Evolutionary conservation across 2,888 invertebrate species (phyloP).

Genomic region (Rhaphigaster nebulosa): DNA sequence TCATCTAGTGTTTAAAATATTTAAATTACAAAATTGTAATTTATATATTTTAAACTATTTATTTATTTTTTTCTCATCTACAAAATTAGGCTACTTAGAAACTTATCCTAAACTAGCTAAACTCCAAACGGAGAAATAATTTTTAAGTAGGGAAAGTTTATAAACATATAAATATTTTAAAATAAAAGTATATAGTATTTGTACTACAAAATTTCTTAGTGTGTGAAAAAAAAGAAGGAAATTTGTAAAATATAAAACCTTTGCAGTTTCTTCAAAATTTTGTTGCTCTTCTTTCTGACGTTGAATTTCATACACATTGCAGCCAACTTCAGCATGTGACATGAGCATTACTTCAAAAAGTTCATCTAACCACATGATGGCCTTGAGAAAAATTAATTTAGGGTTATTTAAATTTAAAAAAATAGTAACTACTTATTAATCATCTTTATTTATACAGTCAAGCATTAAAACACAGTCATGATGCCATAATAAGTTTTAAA

Average conservation of each 20-base stretch:
- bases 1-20: no score
- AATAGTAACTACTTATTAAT: no score
- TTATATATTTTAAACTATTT: no score
- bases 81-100: not conserved
- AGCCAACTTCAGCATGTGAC: slow-evolving; percentile 81
- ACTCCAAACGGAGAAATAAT: no score
- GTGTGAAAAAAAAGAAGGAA: not conserved
- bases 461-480: no score
- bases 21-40: no score
- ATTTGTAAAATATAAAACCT: slow-evolving; percentile 70
- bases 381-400: slow-evolving; percentile 61
- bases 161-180: not conserved
- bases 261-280: slow-evolving; percentile 83
- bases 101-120: no score
- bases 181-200: no score
- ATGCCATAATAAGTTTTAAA: not conserved
- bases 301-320: slow-evolving; percentile 80
- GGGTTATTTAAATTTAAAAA: not conserved
- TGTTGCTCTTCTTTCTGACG: slow-evolving; percentile 81
- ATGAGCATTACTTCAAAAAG: slow-evolving; percentile 79
- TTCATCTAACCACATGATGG: slow-evolving; percentile 82
- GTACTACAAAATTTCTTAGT: no score
- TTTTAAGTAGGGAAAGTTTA: no score
- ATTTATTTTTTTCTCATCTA: no score
- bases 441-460: not conserved